phyloP scores from a whole-genome alignment of 2,113 vertebrate genomes.

The Nibea coibor region DNA sequence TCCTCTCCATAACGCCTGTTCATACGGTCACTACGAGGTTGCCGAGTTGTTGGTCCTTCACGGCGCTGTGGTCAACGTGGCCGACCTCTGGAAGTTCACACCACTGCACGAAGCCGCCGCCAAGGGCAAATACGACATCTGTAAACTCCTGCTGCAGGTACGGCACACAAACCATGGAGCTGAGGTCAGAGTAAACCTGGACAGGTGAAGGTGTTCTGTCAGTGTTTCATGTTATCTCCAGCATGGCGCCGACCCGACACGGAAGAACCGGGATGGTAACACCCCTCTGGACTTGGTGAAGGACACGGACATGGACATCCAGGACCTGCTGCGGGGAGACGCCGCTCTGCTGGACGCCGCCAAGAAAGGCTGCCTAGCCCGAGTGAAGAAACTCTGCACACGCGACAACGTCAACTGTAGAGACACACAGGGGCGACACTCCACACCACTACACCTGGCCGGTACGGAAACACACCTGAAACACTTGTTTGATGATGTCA shows the following conservation, averaged over 20 bases:
- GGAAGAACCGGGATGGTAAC: slow-evolving; percentile 94
- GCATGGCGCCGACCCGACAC: slow-evolving; percentile 94
- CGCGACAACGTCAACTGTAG: slow-evolving; percentile 94
- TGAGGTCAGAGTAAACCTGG: background rate
- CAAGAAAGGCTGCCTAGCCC: slow-evolving; percentile 93
- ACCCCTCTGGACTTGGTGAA: slow-evolving; percentile 93
- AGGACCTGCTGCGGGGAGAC: slow-evolving; percentile 91
- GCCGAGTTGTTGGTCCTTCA: slow-evolving; percentile 91
- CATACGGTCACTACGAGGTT: slow-evolving; percentile 93
- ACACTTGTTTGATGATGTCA: too few relatives aligned
- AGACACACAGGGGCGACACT: slow-evolving; percentile 93
- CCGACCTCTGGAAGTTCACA: slow-evolving; percentile 95
- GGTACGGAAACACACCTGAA: slow-evolving; percentile 74
- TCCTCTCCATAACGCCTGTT: slow-evolving; percentile 94
- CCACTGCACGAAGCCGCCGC: slow-evolving; percentile 94
- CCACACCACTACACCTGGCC: slow-evolving; percentile 92
- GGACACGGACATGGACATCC: slow-evolving; percentile 93
- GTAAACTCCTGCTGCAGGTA: slow-evolving; percentile 94
- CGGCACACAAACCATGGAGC: background rate
- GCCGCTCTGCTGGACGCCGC: slow-evolving; percentile 92
- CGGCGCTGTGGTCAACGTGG: slow-evolving; percentile 92
- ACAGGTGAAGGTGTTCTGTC: background rate
- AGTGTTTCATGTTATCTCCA: slow-evolving; percentile 45
- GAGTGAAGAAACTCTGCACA: slow-evolving; percentile 92
- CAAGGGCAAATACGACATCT: slow-evolving; percentile 96